These are phyloP conservation scores for Phortica variegata DNA, from an alignment of 1,140 invertebrate species.

Conservation along the genomic window DNA sequence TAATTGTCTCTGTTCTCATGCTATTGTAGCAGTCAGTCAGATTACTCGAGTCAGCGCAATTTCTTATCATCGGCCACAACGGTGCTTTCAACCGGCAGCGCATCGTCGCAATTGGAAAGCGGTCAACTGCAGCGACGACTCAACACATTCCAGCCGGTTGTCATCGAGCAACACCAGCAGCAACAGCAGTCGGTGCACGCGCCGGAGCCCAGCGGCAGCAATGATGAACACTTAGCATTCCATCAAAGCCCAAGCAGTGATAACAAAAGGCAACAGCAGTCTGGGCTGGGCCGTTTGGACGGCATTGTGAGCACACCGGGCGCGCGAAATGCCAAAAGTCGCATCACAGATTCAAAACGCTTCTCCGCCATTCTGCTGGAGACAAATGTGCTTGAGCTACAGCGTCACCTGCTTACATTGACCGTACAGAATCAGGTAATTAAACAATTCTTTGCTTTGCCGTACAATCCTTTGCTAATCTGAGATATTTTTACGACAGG, in stretches of 20 bases:
- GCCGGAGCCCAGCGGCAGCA: background rate
- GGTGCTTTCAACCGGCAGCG: constrained; percentile 49
- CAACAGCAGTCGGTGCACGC: constrained; percentile 11
- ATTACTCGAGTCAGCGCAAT: constrained; percentile 53
- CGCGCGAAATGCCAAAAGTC: constrained; percentile 59
- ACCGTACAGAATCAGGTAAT: constrained; percentile 82
- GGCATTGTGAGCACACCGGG: constrained; percentile 60
- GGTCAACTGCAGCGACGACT: constrained; percentile 5
- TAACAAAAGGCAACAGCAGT: constrained; percentile 26
- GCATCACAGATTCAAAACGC: constrained; percentile 67
- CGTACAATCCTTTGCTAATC: background rate
- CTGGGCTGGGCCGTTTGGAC: constrained; percentile 59
- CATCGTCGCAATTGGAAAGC: constrained; percentile 17
- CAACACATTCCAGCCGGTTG: constrained; percentile 54
- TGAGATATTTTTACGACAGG: constrained; percentile 59
- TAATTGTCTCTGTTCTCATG: background rate
- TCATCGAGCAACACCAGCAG: constrained; percentile 29
- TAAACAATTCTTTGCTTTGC: too few relatives aligned
- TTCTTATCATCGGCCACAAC: constrained; percentile 52
- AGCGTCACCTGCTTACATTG: constrained; percentile 77
- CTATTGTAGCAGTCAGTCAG: constrained; percentile 42
- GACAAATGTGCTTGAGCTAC: constrained; percentile 76
- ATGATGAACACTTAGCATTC: constrained; percentile 44
- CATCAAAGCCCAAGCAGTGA: constrained; percentile 55
- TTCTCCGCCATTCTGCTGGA: constrained; percentile 80